Base-by-base conservation (phyloP, 1,140 invertebrate species). In the Drosophila kurseongensis region DNA sequence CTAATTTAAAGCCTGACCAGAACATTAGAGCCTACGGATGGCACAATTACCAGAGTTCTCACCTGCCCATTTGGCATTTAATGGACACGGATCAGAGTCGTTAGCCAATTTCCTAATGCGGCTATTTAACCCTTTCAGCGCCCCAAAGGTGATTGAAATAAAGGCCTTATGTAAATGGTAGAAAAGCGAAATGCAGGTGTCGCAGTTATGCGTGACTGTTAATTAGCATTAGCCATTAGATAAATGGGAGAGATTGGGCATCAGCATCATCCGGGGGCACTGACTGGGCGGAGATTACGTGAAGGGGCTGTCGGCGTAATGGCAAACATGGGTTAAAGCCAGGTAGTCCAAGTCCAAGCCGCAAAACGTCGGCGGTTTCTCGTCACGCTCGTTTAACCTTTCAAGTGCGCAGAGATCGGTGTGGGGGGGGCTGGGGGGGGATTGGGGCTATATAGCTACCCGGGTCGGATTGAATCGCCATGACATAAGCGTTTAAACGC, bases 361-460 rank as follows among this genome's bases (percentile, higher is more conserved):
- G 71, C 71, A 44, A 12, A 51, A 51, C 29, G 59, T 35, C 59
- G 51, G 14, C 29, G 56, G 56, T 23, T 44, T 44, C 60, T 68
- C 65, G 65, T 72, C 58, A 78, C 75, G 75, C 75, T 78, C 75
- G 66, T 78, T 78, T 78, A 78, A 78, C 75, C 75, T 78, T 72
- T 78, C 75, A 78, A 78, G 75, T 78, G 75, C 75, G 75, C 69
- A 76, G 55, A 78, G 75, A 67, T 76, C 74, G 55, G 27, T 32
- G 8, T 29, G 36, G 45, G 55, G 29, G 7, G 16, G 47, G 58
- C 5, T n/a, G n/a, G n/a, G 29, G 29, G 5, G 23, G 23, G 23
- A 23, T 23, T 23, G 23, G 23, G 23, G 23, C 23, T 23, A 50
- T 29, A 8, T n/a, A 35, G 48, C 48, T 32, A 14, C 48, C 29